phyloP scores from a whole-genome alignment of 2,797 vertebrate genomes.

The Pagetopsis macropterus region DNA sequence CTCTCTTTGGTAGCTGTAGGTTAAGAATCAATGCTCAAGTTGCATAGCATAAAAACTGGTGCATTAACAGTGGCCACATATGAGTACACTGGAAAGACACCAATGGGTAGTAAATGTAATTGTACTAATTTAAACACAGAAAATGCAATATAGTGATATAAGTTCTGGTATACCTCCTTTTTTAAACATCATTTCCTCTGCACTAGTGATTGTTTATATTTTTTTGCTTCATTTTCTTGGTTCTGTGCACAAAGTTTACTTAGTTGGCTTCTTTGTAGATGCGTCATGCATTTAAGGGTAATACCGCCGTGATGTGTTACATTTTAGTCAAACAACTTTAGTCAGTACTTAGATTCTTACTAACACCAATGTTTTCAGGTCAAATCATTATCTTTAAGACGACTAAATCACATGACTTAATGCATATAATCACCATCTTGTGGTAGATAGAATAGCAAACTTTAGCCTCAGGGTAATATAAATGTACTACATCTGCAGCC shows the following conservation, averaged over 20 bases:
- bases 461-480: slow-evolving; percentile 8
- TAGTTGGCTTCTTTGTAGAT: neutral
- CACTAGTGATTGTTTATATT: neutral
- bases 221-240: neutral
- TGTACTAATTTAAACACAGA: too few species aligned
- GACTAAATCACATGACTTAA: slow-evolving; percentile 22
- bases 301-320: neutral
- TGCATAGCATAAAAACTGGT: neutral
- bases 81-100: too few species aligned
- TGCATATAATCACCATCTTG: neutral
- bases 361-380: slow-evolving; percentile 10
- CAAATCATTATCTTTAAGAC: slow-evolving; percentile 18
- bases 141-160: too few species aligned
- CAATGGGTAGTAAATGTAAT: too few species aligned
- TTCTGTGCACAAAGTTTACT: neutral
- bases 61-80: neutral
- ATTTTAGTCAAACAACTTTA: slow-evolving; percentile 6
- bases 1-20: neutral
- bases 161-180: neutral
- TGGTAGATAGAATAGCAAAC: slow-evolving; percentile 8
- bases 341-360: neutral
- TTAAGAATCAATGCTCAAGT: neutral
- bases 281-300: neutral
- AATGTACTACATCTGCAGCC: slow-evolving; percentile 18
- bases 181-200: neutral